phyloP scores from a whole-genome alignment of 2,797 vertebrate genomes.

The Molossus alvarezi region DNA sequence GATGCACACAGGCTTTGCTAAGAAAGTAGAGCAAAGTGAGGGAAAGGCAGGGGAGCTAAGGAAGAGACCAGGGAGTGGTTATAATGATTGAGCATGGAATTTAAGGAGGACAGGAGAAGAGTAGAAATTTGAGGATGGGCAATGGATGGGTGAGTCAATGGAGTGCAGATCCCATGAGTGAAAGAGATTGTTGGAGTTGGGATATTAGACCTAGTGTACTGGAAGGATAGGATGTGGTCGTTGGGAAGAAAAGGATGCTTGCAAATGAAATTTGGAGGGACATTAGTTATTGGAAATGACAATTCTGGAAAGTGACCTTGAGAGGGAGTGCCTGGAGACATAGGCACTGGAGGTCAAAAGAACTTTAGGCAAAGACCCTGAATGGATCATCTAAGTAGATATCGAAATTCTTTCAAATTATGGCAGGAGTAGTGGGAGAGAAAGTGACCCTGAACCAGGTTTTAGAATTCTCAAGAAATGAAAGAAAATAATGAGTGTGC shows the following conservation, averaged over 20 bases:
- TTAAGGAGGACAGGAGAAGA: background rate
- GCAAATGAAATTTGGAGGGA: background rate
- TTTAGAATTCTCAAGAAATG: background rate
- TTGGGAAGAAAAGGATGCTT: background rate
- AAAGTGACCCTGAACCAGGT: background rate
- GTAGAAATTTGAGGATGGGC: background rate
- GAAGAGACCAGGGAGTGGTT: background rate
- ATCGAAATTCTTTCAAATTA: background rate
- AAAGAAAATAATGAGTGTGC: background rate
- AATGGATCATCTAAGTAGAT: background rate
- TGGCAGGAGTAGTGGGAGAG: background rate
- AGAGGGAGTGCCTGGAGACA: background rate
- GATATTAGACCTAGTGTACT: background rate
- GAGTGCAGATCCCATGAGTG: background rate
- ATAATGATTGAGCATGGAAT: background rate
- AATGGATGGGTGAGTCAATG: accelerated
- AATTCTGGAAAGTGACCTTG: background rate
- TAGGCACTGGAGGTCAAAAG: background rate
- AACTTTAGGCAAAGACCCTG: background rate
- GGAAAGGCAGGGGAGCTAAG: background rate
- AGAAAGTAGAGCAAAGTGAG: background rate
- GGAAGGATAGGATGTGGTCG: background rate
- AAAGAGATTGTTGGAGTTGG: background rate
- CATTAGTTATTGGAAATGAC: background rate
- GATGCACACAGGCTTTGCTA: background rate